Conservation (phyloP, 2,797 vertebrate genomes). For the Etheostoma nigrum region DNA sequence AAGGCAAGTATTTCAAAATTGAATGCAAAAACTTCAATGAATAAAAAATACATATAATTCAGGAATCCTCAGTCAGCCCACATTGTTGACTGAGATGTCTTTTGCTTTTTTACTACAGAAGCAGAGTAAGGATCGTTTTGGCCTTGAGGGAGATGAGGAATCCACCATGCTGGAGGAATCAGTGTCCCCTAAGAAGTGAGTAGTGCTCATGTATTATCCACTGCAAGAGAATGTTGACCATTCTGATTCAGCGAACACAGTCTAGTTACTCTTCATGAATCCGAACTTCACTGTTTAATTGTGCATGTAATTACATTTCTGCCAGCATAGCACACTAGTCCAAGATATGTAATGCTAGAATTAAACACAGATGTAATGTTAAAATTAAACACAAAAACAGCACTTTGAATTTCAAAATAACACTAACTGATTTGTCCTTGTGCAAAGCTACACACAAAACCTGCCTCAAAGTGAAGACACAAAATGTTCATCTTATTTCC, state of each 20-base stretch:
- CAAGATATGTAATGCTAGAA: slow-evolving; percentile 31
- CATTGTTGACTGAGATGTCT: slow-evolving; percentile 16
- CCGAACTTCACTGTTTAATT: slow-evolving; percentile 58
- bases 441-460: slow-evolving; percentile 24
- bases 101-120: slow-evolving; percentile 83
- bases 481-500: slow-evolving; percentile 54
- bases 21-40: background rate
- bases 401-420: slow-evolving; percentile 27
- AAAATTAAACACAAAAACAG: slow-evolving; percentile 46
- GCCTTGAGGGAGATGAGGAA: slow-evolving; percentile 97
- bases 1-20: slow-evolving; percentile 85
- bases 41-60: background rate
- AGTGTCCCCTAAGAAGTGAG: slow-evolving; percentile 97
- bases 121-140: slow-evolving; percentile 99
- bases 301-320: slow-evolving; percentile 67
- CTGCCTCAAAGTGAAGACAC: slow-evolving; percentile 31
- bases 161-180: slow-evolving; percentile 99
- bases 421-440: slow-evolving; percentile 27
- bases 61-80: background rate
- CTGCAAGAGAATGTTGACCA: slow-evolving; percentile 38
- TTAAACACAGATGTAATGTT: slow-evolving; percentile 38
- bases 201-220: slow-evolving; percentile 25
- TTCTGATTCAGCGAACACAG: slow-evolving; percentile 29
- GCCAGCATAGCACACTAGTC: slow-evolving; percentile 40
- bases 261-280: slow-evolving; percentile 50